Base-by-base conservation (phyloP, 2,888 invertebrate genomes). In the Coremacera marginata region DNA sequence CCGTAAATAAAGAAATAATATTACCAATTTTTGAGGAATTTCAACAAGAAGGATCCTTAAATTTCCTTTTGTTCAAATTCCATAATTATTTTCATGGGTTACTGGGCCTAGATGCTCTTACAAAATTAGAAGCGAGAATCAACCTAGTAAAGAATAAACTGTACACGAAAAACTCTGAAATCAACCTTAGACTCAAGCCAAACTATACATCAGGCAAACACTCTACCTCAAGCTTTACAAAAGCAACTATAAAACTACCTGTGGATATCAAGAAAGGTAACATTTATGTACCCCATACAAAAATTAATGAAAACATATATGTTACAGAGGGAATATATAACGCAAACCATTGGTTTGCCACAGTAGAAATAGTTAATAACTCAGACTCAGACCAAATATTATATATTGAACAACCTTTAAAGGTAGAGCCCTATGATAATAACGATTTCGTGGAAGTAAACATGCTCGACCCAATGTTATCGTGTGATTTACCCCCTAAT, bases 51-150 rank as follows among this genome's bases (percentile, higher is more conserved):
- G 34, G 27, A 16, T 27, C 52, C n/a, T 55, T 55, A n/a, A 27
- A 5, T 9, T 55, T 70, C n/a, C 27, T 70, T 19, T 9, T 70
- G 14, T 55, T 70, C 27, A 55, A 70, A 55, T 57, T 71, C 16
- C 57, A 71, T 31, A 57, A 31, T 11, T 71, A 71, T 52, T 70
- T 71, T 25, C 57, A 71, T 19, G 71, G 57, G 9, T 14, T 71
- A 19, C 11, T 71, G n/a, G 71, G 57, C 4, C 16, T 71, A 31
- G 71, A 71, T 34, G 14, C 34, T 4, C 11, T 71, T 25, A 71
- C n/a, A 14, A n/a, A 52, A 22, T 16, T 70, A n/a, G 31, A 27
- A n/a, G 70, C 70, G 55, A 52, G 55, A 31, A 31, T 70, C 7
- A 57, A 70, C 27, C 9, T 70, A n/a, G 31, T n/a, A 14, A 65